Evolutionary conservation across 2,888 invertebrate genomes (phyloP).

Genomic region (Dolomedes plantarius): DNA sequence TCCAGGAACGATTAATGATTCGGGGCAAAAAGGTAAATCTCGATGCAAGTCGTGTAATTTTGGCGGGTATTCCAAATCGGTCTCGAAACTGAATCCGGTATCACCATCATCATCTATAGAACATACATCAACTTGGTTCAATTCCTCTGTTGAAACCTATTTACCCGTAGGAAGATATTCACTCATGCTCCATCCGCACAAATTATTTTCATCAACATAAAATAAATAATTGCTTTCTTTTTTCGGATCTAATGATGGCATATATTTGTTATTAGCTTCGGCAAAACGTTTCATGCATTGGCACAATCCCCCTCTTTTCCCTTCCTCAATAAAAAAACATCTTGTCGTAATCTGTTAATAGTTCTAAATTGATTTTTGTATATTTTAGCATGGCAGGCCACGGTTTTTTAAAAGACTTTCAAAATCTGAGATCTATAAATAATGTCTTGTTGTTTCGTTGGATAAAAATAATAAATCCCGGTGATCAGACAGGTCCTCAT

Average conservation of each 20-base stretch:
- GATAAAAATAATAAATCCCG: too few relatives aligned
- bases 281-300: constrained; percentile 22
- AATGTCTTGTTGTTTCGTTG: too few relatives aligned
- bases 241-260: constrained; percentile 18
- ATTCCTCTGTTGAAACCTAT: not conserved
- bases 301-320: constrained; percentile 72
- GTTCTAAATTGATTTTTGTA: constrained; percentile 73
- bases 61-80: constrained; percentile 10
- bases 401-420: too few relatives aligned
- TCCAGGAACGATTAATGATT: not conserved
- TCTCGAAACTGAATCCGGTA: constrained; percentile 17
- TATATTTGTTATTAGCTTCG: constrained; percentile 40
- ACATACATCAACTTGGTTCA: not conserved
- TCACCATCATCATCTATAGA: not conserved
- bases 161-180: not conserved
- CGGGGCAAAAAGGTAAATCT: constrained; percentile 17
- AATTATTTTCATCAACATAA: constrained; percentile 73
- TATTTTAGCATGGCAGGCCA: constrained; percentile 75
- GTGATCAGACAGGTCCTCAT: too few relatives aligned
- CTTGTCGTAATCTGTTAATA: constrained; percentile 74
- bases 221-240: constrained; percentile 72
- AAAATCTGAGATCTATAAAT: too few relatives aligned
- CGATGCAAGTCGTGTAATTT: constrained; percentile 17
- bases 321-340: constrained; percentile 74
- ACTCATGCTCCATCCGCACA: constrained; percentile 62